A percentile compares a stretch with the other conserved stretches of the same genome.
Conservation (phyloP, 92 coral and sea anemone species). For the Porites rus region DNA sequence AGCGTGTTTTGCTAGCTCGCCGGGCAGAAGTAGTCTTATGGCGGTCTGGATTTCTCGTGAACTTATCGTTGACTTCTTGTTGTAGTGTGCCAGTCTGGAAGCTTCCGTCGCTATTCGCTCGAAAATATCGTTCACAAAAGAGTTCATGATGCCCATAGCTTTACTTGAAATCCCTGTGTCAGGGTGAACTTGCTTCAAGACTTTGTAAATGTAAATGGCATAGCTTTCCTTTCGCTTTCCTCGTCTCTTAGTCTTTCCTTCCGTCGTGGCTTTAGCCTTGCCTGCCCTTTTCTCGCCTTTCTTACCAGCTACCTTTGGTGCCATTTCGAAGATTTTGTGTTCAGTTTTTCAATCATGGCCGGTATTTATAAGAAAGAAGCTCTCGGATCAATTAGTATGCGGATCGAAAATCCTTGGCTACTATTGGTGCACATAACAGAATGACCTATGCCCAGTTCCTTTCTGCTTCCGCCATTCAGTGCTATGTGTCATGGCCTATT, state of each 20-base stretch:
- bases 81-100: constrained; percentile 83
- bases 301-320: constrained; percentile 52
- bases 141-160: constrained; percentile 67
- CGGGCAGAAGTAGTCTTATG: constrained; percentile 77
- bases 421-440: constrained; percentile 21
- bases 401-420: constrained; percentile 41
- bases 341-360: neutral
- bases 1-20: constrained; percentile 98
- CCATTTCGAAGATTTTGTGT: neutral
- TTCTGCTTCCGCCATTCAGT: no score
- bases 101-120: constrained; percentile 69
- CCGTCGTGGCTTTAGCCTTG: constrained; percentile 28
- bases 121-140: constrained; percentile 66
- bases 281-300: constrained; percentile 58
- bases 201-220: constrained; percentile 61
- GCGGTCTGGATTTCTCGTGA: constrained; percentile 88
- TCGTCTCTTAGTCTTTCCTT: constrained; percentile 26
- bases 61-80: constrained; percentile 86
- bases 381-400: constrained; percentile 60
- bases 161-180: constrained; percentile 70
- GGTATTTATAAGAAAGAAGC: constrained; percentile 4
- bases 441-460: neutral
- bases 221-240: constrained; percentile 60
- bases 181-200: constrained; percentile 78
- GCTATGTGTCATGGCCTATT: no score